Percentiles rank a stretch among this genome's conserved stretches.
Evolutionary conservation across 2,888 invertebrate genomes (phyloP).

Genomic region (Lasius platythorax): DNA sequence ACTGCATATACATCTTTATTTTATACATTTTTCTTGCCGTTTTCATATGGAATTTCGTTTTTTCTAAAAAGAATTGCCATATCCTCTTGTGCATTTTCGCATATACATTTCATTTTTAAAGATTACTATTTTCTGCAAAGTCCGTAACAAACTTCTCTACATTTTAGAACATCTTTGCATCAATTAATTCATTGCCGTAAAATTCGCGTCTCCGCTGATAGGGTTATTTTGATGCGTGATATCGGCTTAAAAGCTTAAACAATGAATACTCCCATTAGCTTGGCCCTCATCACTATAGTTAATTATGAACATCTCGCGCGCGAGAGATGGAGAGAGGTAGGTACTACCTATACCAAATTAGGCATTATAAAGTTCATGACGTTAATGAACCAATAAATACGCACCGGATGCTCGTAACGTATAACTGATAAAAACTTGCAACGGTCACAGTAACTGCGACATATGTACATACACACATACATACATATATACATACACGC

Average conservation of each 20-base stretch:
- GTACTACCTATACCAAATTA: constrained; percentile 14
- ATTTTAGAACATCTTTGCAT: neutral
- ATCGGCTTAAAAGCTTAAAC: constrained; percentile 25
- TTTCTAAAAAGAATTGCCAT: neutral
- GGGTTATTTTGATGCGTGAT: neutral
- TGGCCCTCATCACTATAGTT: neutral
- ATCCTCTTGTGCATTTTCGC: neutral
- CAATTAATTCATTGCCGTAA: neutral
- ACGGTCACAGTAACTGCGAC: constrained; percentile 52
- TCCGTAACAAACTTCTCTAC: neutral
- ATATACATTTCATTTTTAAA: neutral
- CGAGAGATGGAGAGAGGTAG: neutral
- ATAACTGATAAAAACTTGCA: constrained; percentile 60
- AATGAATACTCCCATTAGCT: neutral
- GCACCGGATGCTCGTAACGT: neutral
- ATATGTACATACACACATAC: neutral
- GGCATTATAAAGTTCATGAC: constrained; percentile 18
- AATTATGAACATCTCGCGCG: constrained; percentile 1
- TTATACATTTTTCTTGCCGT: neutral
- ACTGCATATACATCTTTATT: neutral
- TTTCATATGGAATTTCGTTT: neutral
- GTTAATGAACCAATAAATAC: constrained; percentile 27
- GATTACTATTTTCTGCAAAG: neutral
- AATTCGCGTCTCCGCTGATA: neutral
- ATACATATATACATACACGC: neutral